Evolutionary conservation across 2,797 vertebrate species (phyloP).

Genomic region (Alectoris magna): DNA sequence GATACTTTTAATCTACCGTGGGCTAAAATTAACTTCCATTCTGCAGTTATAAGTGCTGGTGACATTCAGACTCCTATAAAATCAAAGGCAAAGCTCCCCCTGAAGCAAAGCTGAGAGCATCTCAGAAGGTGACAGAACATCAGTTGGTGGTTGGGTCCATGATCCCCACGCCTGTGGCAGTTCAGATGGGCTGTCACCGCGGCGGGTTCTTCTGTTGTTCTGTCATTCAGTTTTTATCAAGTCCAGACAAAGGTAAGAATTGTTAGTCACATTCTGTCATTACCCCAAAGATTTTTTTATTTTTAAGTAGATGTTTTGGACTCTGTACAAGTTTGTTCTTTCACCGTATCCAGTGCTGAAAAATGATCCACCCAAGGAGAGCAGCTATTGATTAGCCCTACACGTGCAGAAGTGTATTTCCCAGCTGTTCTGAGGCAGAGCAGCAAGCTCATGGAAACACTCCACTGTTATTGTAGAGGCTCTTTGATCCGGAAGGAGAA

Average conservation of each 20-base stretch:
- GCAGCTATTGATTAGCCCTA: neutral
- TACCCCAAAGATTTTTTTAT: neutral
- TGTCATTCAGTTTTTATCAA: too few relatives aligned
- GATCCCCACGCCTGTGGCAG: neutral
- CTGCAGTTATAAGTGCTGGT: neutral
- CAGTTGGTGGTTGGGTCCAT: neutral
- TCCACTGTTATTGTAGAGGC: neutral
- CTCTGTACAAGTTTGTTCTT: neutral
- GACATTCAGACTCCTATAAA: neutral
- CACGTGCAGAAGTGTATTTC: constrained; percentile 25
- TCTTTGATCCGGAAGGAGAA: constrained; percentile 5
- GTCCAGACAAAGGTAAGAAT: neutral
- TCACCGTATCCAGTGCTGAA: neutral
- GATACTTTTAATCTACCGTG: neutral
- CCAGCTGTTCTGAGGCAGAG: constrained; percentile 46
- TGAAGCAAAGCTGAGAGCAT: neutral
- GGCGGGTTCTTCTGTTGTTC: neutral
- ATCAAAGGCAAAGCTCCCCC: neutral
- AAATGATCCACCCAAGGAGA: neutral
- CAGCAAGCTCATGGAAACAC: neutral
- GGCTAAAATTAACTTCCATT: neutral
- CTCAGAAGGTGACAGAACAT: neutral
- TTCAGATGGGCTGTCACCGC: rapidly evolving
- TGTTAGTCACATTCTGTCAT: neutral
- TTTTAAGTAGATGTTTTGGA: neutral